Evolutionary conservation across 2,797 vertebrate genomes (phyloP), one percentile per base, ranked within the genome.

Genomic region (Gadopsis marmoratus): DNA sequence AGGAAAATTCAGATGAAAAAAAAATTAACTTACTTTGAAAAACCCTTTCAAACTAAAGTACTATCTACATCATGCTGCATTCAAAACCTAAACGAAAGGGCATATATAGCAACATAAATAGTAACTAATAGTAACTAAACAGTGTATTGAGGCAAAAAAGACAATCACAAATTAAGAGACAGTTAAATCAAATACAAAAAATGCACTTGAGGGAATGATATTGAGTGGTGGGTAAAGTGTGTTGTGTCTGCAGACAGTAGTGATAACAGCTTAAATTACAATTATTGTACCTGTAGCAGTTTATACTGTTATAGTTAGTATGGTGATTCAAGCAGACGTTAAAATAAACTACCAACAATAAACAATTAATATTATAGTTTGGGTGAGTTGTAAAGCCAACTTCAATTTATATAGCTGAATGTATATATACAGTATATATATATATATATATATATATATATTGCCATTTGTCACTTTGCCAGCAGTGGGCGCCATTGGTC

Each of bases 401-500:
- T 67, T 29, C 0, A n/a, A n/a, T 56, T 4, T 17, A 17, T 21
- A n/a, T 14, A 69, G 9, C 19, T 26, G 26, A 26, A 26, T 26
- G 26, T 26, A 26, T 26, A 26, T 26, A 26, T 26, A 26, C 26
- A 26, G 26, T 26, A 26, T 26, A 26, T 26, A 26, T 26, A 26
- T 26, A 2, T 26, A 26, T 26, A 26, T 26, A 26, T 26, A 26
- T 26, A 26, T 37, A 6, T n/a, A 26, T 14, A 12, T 7, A 13
- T 50, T 55, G 33, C 8, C 8, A 21, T 10, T 37, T 48, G 0
- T 9, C 2, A 19, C 16, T 61, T 69, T 76, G 66, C 4, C 92
- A 90, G 82, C 72, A 91, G 89, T 21, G 4, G 84, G 89, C 56
- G 79, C 81, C 62, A 67, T 70, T 76, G 43, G 2, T 45, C 41